Conservation (phyloP, 1,140 invertebrate genomes). For the Chelonus insularis region DNA sequence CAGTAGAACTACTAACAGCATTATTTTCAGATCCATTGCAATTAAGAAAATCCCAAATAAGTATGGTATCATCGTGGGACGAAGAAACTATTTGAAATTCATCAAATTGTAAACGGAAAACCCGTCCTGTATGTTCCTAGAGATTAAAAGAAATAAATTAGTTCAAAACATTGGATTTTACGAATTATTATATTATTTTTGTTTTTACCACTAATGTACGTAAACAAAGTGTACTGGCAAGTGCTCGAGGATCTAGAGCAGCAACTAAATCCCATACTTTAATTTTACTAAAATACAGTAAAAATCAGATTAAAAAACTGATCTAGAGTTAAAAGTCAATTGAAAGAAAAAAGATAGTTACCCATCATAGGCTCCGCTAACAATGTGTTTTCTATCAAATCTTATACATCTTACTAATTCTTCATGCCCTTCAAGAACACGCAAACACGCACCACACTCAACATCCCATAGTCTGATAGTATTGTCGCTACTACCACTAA, state of each 20-base stretch:
- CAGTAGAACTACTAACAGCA: conserved; percentile 36
- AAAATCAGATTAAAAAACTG: conserved; percentile 7
- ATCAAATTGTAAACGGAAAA: conserved; percentile 99
- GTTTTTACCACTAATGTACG: conserved; percentile 91
- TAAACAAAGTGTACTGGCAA: conserved; percentile 89
- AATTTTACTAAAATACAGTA: conserved; percentile 78
- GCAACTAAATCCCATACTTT: conserved; percentile 99
- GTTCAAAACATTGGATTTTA: conserved; percentile 4
- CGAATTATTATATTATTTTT: background rate
- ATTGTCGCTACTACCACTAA: conserved; percentile 98
- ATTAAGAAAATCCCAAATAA: conserved; percentile 99
- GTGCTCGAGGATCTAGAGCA: conserved; percentile 91
- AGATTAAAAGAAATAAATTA: conserved; percentile 43
- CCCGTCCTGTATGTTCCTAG: conserved; percentile 99
- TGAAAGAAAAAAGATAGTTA: conserved; percentile 54
- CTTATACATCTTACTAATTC: conserved; percentile 96
- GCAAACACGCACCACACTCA: conserved; percentile 94
- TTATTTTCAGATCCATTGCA: conserved; percentile 61
- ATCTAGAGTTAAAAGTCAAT: background rate
- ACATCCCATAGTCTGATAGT: conserved; percentile 99
- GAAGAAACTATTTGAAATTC: conserved; percentile 99
- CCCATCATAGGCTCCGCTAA: conserved; percentile 99
- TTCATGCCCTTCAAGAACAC: conserved; percentile 98
- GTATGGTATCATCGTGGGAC: conserved; percentile 99
- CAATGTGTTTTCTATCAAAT: conserved; percentile 98